These are phyloP conservation scores for Harlomillsia oculata DNA, from an alignment of 1,140 invertebrate species.

Conservation along the genomic window DNA sequence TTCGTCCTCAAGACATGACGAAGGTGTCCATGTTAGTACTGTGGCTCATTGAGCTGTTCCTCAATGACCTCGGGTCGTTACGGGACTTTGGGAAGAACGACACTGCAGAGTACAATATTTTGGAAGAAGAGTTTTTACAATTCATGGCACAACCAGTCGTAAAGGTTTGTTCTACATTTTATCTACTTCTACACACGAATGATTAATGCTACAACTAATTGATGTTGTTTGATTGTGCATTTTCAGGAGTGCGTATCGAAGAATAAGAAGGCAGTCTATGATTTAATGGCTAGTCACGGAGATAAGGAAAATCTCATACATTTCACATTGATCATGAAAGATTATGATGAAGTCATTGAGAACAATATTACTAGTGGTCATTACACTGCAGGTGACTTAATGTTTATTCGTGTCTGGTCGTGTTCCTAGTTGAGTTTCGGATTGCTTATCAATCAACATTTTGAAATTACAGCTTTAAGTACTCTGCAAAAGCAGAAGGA, in stretches of 20 bases:
- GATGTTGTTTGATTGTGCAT: constrained; percentile 2
- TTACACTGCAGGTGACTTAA: constrained; percentile 36
- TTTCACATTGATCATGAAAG: constrained; percentile 74
- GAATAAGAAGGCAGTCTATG: constrained; percentile 72
- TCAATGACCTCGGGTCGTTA: constrained; percentile 70
- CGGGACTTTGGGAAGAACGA: constrained; percentile 49
- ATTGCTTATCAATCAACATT: neutral
- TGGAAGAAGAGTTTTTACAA: constrained; percentile 65
- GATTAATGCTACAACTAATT: neutral
- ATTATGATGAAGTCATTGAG: constrained; percentile 79
- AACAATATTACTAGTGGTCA: constrained; percentile 68
- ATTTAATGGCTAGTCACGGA: constrained; percentile 83
- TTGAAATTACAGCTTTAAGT: constrained; percentile 18
- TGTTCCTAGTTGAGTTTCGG: neutral
- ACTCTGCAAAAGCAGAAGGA: constrained; percentile 32
- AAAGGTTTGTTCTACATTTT: constrained; percentile 27
- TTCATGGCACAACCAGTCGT: constrained; percentile 38
- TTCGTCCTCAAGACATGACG: constrained; percentile 56
- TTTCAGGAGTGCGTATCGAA: constrained; percentile 57
- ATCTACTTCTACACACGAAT: neutral
- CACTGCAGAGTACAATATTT: constrained; percentile 48
- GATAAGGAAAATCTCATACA: constrained; percentile 79
- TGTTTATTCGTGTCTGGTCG: no score
- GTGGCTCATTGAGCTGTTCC: constrained; percentile 85
- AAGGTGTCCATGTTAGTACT: constrained; percentile 84